These are phyloP conservation scores for Apis dorsata DNA, from an alignment of 1,140 invertebrate species.

Conservation along the genomic window DNA sequence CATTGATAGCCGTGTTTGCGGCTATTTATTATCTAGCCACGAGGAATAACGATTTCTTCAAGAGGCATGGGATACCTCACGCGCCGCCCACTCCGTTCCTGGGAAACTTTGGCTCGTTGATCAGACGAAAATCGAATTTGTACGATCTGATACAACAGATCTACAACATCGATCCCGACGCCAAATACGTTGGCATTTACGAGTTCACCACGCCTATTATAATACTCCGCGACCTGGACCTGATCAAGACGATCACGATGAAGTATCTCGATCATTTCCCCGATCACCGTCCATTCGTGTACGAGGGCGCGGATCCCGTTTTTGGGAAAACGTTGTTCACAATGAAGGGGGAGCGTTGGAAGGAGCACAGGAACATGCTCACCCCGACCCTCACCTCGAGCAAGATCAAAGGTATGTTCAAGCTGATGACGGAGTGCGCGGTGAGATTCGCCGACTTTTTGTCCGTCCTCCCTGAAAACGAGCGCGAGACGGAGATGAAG, in stretches of 20 bases:
- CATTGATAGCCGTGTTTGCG: no score
- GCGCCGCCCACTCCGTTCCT: conserved; percentile 40
- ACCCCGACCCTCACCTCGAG: conserved; percentile 71
- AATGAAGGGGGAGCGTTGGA: conserved; percentile 69
- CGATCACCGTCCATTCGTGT: conserved; percentile 71
- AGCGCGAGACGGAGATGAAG: conserved; percentile 34
- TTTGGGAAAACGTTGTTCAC: conserved; percentile 69
- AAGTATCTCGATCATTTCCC: conserved; percentile 71
- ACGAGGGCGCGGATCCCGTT: conserved; percentile 66
- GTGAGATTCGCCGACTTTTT: conserved; percentile 53
- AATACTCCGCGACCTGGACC: conserved; percentile 72
- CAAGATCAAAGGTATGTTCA: conserved; percentile 71
- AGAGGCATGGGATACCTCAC: conserved; percentile 28
- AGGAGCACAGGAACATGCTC: conserved; percentile 64
- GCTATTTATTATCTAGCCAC: no score
- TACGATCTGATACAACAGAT: accelerated
- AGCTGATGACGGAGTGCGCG: conserved; percentile 59
- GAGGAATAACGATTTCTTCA: neutral
- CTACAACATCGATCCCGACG: conserved; percentile 45
- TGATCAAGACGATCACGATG: conserved; percentile 69
- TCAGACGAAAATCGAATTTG: neutral
- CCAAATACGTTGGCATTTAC: conserved; percentile 66
- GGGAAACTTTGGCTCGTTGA: conserved; percentile 47
- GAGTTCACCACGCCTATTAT: conserved; percentile 66
- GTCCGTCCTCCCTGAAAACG: conserved; percentile 45